Conservation (phyloP, 2,113 vertebrate genomes). For the Pelusios castaneus region DNA sequence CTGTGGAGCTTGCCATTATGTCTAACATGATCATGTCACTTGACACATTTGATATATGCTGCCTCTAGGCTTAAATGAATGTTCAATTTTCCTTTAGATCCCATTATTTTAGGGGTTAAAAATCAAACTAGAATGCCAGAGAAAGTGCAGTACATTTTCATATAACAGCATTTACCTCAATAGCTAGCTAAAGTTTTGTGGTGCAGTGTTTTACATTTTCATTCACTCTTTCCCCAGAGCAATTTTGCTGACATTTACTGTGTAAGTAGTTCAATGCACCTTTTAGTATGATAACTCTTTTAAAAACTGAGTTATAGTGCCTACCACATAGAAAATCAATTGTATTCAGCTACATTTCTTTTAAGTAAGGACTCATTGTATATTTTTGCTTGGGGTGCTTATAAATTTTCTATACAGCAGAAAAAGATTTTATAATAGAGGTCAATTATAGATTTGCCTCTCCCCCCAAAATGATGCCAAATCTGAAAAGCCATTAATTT, state of each 20-base stretch:
- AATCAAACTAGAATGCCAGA: slow-evolving; percentile 15
- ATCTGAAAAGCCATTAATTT: slow-evolving; percentile 59
- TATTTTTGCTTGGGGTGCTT: slow-evolving; percentile 74
- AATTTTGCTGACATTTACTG: slow-evolving; percentile 67
- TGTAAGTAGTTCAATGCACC: slow-evolving; percentile 49
- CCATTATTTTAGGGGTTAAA: background rate
- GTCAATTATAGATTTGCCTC: slow-evolving; percentile 78
- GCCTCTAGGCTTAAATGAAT: background rate
- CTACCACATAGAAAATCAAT: slow-evolving; percentile 75
- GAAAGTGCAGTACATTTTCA: background rate
- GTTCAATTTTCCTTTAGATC: background rate
- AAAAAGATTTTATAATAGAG: slow-evolving; percentile 72
- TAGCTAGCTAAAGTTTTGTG: slow-evolving; percentile 37
- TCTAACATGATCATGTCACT: too few species aligned
- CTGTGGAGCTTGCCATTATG: too few species aligned
- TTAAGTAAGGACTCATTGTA: slow-evolving; percentile 67
- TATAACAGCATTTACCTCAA: slow-evolving; percentile 20
- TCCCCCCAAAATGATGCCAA: slow-evolving; percentile 55
- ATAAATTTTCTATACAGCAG: slow-evolving; percentile 70
- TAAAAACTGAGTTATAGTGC: slow-evolving; percentile 67
- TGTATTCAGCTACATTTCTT: slow-evolving; percentile 66
- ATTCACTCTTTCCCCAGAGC: background rate
- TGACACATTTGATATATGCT: background rate
- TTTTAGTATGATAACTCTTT: slow-evolving; percentile 57
- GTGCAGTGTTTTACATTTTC: slow-evolving; percentile 36